These are phyloP conservation scores for Ypsolopha scabrella DNA, from an alignment of 2,888 invertebrate species.

Conservation along the genomic window DNA sequence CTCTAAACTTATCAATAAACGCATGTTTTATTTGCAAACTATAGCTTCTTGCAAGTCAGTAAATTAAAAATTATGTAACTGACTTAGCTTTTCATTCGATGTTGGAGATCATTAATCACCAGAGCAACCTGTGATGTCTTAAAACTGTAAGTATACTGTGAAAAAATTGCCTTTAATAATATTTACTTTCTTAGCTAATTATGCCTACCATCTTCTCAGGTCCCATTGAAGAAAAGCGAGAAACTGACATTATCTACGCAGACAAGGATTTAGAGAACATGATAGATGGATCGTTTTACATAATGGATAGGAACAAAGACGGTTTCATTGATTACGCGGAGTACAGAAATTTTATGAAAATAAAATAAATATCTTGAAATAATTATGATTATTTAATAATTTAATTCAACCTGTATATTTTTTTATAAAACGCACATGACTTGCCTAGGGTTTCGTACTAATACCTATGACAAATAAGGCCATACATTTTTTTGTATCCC, in stretches of 20 bases:
- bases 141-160: background rate
- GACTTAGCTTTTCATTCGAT: background rate
- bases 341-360: conserved; percentile 11
- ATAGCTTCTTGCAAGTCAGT: background rate
- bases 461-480: too few species aligned
- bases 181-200: too few species aligned
- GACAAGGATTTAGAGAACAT: conserved; percentile 32
- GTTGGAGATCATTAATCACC: background rate
- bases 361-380: too few species aligned
- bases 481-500: too few species aligned
- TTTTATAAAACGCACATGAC: too few species aligned
- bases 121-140: background rate
- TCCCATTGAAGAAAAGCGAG: background rate
- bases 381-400: too few species aligned
- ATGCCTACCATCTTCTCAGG: background rate
- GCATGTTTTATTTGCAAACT: background rate
- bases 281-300: conserved; percentile 32
- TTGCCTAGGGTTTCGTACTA: too few species aligned
- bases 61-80: background rate
- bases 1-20: background rate
- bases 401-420: too few species aligned
- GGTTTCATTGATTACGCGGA: conserved; percentile 40
- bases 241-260: background rate
- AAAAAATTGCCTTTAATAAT: background rate
- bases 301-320: conserved; percentile 38